Evolutionary conservation across 2,113 vertebrate species (phyloP).

Genomic region (Ranitomeya imitator): DNA sequence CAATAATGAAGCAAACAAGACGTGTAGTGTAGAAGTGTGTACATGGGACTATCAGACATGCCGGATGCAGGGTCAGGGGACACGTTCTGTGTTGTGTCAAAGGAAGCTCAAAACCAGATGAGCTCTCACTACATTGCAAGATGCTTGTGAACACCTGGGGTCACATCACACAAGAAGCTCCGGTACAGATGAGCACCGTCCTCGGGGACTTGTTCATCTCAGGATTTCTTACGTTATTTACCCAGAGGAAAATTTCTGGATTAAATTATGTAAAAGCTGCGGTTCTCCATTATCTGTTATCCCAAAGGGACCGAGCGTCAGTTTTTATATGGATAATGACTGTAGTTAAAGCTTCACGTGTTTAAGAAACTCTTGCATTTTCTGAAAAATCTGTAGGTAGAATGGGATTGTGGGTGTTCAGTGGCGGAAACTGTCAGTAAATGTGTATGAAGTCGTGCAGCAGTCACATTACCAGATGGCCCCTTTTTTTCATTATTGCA

Average conservation of each 20-base stretch:
- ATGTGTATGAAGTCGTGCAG: background rate
- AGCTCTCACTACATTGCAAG: conserved; percentile 42
- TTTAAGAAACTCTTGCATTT: background rate
- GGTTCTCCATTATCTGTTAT: conserved; percentile 18
- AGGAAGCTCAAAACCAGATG: conserved; percentile 48
- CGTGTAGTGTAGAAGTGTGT: background rate
- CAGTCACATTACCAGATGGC: background rate
- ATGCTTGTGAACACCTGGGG: conserved; percentile 52
- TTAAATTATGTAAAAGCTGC: conserved; percentile 34
- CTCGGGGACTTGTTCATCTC: conserved; percentile 36
- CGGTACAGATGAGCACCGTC: conserved; percentile 2
- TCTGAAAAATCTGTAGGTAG: background rate
- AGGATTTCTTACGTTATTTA: conserved; percentile 40
- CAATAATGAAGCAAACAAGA: background rate
- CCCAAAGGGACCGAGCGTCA: background rate
- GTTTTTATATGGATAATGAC: background rate
- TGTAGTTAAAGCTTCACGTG: background rate
- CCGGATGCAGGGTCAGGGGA: conserved; percentile 49
- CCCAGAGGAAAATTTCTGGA: conserved; percentile 15
- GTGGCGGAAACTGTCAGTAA: background rate
- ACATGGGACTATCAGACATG: background rate
- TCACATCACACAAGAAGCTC: conserved; percentile 44
- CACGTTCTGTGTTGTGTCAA: conserved; percentile 47
- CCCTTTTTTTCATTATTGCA: background rate
- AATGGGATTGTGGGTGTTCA: background rate